Base-by-base conservation (phyloP, 2,113 vertebrate species). In the Pseudorasbora parva region DNA sequence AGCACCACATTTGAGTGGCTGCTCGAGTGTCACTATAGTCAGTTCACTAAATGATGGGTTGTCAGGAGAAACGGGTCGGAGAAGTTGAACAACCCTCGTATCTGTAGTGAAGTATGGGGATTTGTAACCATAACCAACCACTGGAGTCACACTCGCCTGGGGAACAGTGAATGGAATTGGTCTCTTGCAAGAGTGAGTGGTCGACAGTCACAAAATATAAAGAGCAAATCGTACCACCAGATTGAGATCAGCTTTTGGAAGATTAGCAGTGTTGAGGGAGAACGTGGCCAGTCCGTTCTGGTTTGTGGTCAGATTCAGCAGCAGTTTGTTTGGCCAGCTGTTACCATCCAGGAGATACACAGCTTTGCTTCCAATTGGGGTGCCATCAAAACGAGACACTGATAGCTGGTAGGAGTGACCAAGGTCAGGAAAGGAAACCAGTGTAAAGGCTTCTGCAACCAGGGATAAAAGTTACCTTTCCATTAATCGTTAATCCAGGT, bases 231-330 rank as follows among this genome's bases (percentile, higher is more conserved):
- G 3, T 47, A 71, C 93, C 1, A 81, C 0, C 1, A 81, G 2
- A 51, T 33, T 37, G 0, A 81, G 25, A 33, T 33, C 25, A n/a
- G 15, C 25, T n/a, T 54, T 12, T n/a, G 62, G 78, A 33, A 81
- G 11, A 5, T 11, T 3, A 8, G 62, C 0, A 8, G 62, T 81
- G 17, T 23, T 15, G 10, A 81, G 45, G 5, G 91, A 87, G 86
- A 95, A 94, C 2, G 27, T 0, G 6, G 92, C 92, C 0, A 91
- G 5, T 14, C 94, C 94, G 0, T 90, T 25, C 1, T 1, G 27
- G 79, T 93, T 75, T 2, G 93, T 93, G 2, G 93, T 94, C n/a
- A 93, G 85, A 30, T 93, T 93, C 30, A 86, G 51, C 0, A 89
- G 12, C 6, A 7, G 23, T 0, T 7, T 5, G 1, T 69, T 0